Conservation (phyloP, 92 coral and sea anemone species). For the Epizoanthus stellaris region DNA sequence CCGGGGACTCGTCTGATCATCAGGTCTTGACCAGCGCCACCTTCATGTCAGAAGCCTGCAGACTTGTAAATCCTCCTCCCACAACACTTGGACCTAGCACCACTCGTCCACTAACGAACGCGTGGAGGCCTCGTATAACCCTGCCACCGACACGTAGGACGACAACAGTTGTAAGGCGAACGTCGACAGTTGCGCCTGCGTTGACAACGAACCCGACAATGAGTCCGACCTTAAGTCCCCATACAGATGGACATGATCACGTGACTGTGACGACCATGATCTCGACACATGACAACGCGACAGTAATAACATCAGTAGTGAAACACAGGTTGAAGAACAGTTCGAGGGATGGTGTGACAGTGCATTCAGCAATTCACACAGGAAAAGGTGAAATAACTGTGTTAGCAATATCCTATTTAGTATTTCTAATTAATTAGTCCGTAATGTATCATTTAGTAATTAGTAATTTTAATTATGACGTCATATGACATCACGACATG, state of each 20-base stretch:
- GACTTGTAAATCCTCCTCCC: constrained; percentile 75
- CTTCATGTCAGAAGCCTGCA: constrained; percentile 76
- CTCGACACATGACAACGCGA: constrained; percentile 76
- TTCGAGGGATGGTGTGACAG: constrained; percentile 72
- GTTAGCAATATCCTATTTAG: too few relatives aligned
- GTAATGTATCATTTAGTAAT: too few relatives aligned
- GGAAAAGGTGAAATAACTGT: constrained; percentile 47
- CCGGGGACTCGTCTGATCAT: constrained; percentile 34
- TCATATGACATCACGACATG: too few relatives aligned
- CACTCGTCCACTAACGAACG: constrained; percentile 36
- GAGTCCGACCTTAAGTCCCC: constrained; percentile 41
- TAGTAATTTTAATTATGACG: too few relatives aligned
- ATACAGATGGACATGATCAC: constrained; percentile 57
- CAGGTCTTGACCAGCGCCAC: constrained; percentile 47
- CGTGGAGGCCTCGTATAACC: not conserved
- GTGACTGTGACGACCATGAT: constrained; percentile 90
- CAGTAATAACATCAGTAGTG: constrained; percentile 81
- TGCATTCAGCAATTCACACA: constrained; percentile 79
- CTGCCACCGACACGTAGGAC: constrained; percentile 31
- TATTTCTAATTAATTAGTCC: too few relatives aligned
- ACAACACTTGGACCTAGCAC: constrained; percentile 58
- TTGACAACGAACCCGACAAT: constrained; percentile 45
- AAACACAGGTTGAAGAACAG: constrained; percentile 73
- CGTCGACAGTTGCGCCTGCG: constrained; percentile 30
- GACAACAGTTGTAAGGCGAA: constrained; percentile 10